Evolutionary conservation across 2,888 invertebrate species (phyloP).

Genomic region (Scotopteryx bipunctaria): DNA sequence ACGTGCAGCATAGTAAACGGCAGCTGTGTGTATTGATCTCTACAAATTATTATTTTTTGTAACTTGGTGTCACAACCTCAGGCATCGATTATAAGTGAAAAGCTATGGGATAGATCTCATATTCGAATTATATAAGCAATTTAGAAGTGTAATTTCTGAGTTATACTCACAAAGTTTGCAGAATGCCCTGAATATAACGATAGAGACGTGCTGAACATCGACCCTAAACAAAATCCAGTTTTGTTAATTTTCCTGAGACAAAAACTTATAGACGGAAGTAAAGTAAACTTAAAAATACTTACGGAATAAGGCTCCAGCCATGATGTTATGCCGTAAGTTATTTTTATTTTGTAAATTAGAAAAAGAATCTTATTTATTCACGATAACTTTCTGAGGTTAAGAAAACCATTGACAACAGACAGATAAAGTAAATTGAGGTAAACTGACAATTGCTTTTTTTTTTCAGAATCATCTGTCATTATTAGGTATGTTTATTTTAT

Average conservation of each 20-base stretch:
- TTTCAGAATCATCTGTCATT: too few species aligned
- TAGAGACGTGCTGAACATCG: slow-evolving; percentile 56
- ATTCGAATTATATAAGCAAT: too few species aligned
- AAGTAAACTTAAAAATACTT: slow-evolving; percentile 38
- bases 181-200: slow-evolving; percentile 55
- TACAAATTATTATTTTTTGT: slow-evolving; percentile 40
- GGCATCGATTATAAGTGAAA: too few species aligned
- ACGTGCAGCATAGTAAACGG: slow-evolving; percentile 88
- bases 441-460: too few species aligned
- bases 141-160: too few species aligned
- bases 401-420: not conserved
- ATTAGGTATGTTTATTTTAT: too few species aligned
- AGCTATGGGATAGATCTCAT: too few species aligned
- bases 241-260: slow-evolving; percentile 8
- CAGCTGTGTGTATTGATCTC: slow-evolving; percentile 81
- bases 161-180: slow-evolving; percentile 61
- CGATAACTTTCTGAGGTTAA: slow-evolving; percentile 13
- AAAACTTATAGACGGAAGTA: not conserved
- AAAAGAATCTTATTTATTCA: slow-evolving; percentile 17
- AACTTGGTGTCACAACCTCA: too few species aligned
- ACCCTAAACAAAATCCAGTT: slow-evolving; percentile 56
- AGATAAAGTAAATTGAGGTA: too few species aligned
- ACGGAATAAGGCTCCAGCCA: slow-evolving; percentile 71
- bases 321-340: slow-evolving; percentile 17
- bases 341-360: not conserved